Evolutionary conservation across 2,888 invertebrate genomes (phyloP).

Genomic region (Dynastes maya): DNA sequence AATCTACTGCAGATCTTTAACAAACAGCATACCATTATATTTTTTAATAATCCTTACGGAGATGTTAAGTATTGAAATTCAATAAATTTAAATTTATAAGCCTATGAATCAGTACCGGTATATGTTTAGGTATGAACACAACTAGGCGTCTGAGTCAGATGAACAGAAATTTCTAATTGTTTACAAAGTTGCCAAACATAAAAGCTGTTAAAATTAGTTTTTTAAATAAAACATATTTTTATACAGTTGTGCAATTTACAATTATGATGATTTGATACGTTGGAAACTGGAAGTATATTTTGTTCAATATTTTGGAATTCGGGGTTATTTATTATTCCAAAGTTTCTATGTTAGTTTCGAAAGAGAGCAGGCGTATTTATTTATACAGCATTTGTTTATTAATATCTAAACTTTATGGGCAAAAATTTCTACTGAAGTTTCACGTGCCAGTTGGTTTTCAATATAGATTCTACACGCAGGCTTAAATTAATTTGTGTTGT

Average conservation of each 20-base stretch:
- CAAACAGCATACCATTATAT: too few relatives aligned
- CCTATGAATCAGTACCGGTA: constrained; percentile 29
- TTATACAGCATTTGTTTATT: constrained; percentile 29
- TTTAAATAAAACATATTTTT: constrained; percentile 38
- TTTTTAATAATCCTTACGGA: background rate
- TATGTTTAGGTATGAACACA: constrained; percentile 27
- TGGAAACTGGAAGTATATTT: constrained; percentile 22
- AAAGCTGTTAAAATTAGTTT: constrained; percentile 14
- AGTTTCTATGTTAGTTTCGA: constrained; percentile 1
- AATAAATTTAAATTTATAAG: constrained; percentile 13
- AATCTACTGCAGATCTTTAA: too few relatives aligned
- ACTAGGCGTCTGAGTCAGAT: constrained; percentile 13
- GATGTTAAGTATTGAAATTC: background rate
- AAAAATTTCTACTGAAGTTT: background rate
- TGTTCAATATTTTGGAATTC: constrained; percentile 15
- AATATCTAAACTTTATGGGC: constrained; percentile 32
- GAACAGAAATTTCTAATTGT: constrained; percentile 19
- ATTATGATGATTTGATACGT: constrained; percentile 23
- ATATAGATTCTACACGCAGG: too few relatives aligned
- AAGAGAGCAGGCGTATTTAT: constrained; percentile 21
- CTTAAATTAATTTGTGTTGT: too few relatives aligned
- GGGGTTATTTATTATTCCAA: constrained; percentile 4
- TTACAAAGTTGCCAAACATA: constrained; percentile 12
- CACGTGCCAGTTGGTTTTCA: background rate
- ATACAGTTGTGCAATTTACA: constrained; percentile 5